Evolutionary conservation across 2,888 invertebrate species (phyloP), one percentile per base, ranked within the genome.

Genomic region (Caenorhabditis sulstoni): DNA sequence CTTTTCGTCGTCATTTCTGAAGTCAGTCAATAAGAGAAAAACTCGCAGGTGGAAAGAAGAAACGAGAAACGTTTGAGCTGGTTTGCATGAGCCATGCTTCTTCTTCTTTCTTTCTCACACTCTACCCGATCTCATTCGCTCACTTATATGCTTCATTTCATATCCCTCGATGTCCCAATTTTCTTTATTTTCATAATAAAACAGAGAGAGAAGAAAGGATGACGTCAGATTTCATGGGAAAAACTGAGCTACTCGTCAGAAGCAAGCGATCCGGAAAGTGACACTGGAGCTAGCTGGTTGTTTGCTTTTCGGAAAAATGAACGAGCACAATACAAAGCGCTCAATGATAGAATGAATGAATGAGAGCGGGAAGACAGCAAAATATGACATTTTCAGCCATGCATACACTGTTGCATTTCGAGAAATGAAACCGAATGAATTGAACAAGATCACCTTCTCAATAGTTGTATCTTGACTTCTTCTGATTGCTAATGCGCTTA

Each of bases 231-330:
- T 64, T 53, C 44, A 41, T 2, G 4, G 18, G 23, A 44, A 52
- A 64, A 29, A 7, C 7, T 7, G 29, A 50, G 22, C 35, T 18
- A 62, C 11, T 37, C 9, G 49, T 39, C 20, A 39, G 37, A 52
- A 68, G 18, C 50, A 52, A 75, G 41, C 53, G 76, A 61, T 16
- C 50, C 58, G 61, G 58, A 53, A 61, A 68, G 47, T 45, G 50
- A 50, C 20, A 37, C 16, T 50, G n/a, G 44, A 29, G 20, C 44
- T 29, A 37, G 61, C 58, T 68, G 62, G 50, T 59, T 55, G 62
- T 65, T 29, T n/a, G n/a, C n/a, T 68, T 39, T 45, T 37, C 50
- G 37, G 49, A 76, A 16, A 59, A 49, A 29, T 39, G 47, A n/a
- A 22, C 35, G 18, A 37, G 20, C 14, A 7, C 37, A 39, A 49